These are phyloP conservation scores for Apodemia hepburni DNA, from an alignment of 2,888 invertebrate genomes.

Conservation along the genomic window DNA sequence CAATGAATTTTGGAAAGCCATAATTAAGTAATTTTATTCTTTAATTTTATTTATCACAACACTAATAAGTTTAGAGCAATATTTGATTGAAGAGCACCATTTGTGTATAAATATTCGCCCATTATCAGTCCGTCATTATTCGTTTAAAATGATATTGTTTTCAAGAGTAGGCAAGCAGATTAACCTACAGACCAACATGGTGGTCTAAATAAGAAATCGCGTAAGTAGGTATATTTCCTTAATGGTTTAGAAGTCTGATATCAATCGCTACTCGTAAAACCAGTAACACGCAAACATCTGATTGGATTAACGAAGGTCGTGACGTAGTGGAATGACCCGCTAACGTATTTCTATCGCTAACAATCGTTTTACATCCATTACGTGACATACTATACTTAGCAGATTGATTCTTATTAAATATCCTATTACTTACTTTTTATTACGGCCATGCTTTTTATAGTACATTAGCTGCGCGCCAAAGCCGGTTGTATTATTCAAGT, in stretches of 20 bases:
- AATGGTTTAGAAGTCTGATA: background rate
- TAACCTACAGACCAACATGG: background rate
- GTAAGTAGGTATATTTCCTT: conserved; percentile 2
- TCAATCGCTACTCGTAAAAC: conserved; percentile 6
- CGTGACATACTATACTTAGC: background rate
- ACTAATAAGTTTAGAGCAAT: too few species aligned
- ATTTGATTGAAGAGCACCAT: too few species aligned
- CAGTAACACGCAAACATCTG: conserved; percentile 2
- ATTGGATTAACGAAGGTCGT: conserved; percentile 10
- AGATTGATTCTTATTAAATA: background rate
- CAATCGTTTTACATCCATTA: conserved; percentile 8
- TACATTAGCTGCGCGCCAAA: background rate
- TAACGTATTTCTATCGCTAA: conserved; percentile 7
- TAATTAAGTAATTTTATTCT: too few species aligned
- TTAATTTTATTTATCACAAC: too few species aligned
- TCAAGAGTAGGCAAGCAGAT: too few species aligned
- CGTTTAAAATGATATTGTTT: too few species aligned
- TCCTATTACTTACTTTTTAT: background rate
- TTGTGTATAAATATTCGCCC: too few species aligned
- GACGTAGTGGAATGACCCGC: conserved; percentile 10
- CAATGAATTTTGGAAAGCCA: too few species aligned
- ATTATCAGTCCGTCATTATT: too few species aligned
- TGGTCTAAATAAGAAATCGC: background rate
- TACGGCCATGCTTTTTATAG: background rate
- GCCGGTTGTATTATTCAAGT: too few species aligned